Conservation (phyloP, 92 coral and sea anemone genomes). For the Epizoanthus ramosus region DNA sequence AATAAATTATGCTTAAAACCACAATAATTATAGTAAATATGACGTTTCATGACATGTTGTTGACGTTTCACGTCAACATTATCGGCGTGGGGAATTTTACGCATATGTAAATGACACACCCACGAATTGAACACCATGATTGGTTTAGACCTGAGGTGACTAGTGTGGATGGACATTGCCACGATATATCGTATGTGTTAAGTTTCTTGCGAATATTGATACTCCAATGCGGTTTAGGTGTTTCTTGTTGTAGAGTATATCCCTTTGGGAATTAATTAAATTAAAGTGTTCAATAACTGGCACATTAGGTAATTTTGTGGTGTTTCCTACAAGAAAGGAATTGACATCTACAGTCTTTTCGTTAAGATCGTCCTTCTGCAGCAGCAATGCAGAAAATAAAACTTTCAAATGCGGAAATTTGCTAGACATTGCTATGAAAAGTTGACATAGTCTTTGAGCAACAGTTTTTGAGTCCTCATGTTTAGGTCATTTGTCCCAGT, state of each 20-base stretch:
- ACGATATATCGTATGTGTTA: not conserved
- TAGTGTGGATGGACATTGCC: not conserved
- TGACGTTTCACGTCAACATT: too few species aligned
- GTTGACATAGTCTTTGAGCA: not conserved
- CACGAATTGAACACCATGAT: too few species aligned
- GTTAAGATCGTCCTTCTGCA: slow-evolving; percentile 11
- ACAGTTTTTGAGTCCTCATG: not conserved
- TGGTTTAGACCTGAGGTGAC: too few species aligned
- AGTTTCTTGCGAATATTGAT: slow-evolving; percentile 14
- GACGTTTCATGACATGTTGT: too few species aligned
- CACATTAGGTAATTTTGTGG: slow-evolving; percentile 5
- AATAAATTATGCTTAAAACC: too few species aligned
- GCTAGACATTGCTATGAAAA: not conserved
- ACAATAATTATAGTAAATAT: too few species aligned
- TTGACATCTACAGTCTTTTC: not conserved
- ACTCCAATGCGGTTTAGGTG: slow-evolving; percentile 22
- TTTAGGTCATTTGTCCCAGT: not conserved
- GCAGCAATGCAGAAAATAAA: slow-evolving; percentile 13
- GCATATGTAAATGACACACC: too few species aligned
- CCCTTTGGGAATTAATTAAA: not conserved
- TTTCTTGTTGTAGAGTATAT: slow-evolving; percentile 16
- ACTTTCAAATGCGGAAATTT: not conserved
- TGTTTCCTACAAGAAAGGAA: not conserved
- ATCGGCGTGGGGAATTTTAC: too few species aligned
- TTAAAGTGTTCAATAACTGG: slow-evolving; percentile 9